Percentiles rank a stretch among this genome's conserved stretches.
phyloP scores from a whole-genome alignment of 2,113 vertebrate genomes.

The Eptesicus fuscus region DNA sequence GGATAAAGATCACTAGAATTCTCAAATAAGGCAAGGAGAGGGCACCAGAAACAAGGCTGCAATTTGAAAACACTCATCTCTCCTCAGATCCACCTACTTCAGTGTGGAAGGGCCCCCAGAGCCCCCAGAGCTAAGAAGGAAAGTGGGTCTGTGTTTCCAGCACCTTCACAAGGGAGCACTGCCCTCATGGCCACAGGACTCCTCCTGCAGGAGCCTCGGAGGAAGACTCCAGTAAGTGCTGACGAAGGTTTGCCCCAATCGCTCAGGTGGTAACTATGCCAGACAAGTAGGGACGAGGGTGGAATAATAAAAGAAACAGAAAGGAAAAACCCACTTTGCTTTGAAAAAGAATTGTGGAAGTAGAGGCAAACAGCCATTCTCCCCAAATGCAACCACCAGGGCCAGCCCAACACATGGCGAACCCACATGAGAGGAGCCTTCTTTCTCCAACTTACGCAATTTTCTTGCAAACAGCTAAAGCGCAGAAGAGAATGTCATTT shows the following conservation, averaged over 20 bases:
- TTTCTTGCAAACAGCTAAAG: conserved; percentile 86
- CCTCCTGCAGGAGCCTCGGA: background rate
- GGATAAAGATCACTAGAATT: background rate
- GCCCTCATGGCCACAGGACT: background rate
- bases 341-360: background rate
- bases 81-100: background rate
- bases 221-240: background rate
- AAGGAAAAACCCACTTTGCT: background rate
- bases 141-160: background rate
- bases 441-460: conserved; percentile 78
- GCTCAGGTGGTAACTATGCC: background rate
- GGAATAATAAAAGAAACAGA: background rate
- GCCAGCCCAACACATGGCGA: too few relatives aligned
- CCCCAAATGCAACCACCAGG: too few relatives aligned
- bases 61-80: background rate
- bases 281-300: background rate
- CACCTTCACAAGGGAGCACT: background rate
- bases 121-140: background rate
- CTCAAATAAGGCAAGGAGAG: background rate
- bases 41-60: background rate
- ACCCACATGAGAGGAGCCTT: background rate
- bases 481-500: conserved; percentile 83
- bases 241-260: background rate
- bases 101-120: background rate
- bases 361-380: background rate